phyloP scores from a whole-genome alignment of 2,797 vertebrate species.

The Cyclopterus lumpus region DNA sequence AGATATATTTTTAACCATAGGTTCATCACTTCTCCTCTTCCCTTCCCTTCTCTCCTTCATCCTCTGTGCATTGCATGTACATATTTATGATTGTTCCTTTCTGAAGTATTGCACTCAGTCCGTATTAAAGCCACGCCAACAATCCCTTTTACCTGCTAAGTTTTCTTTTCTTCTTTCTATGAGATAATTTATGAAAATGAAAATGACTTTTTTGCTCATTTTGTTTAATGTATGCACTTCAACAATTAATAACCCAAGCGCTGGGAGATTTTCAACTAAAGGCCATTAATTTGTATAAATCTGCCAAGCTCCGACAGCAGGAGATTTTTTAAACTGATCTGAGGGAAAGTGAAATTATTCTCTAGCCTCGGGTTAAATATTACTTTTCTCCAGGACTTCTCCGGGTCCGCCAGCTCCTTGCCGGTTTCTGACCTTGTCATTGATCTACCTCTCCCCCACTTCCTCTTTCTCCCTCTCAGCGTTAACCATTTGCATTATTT shows the following conservation, averaged over 20 bases:
- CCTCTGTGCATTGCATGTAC: constrained; percentile 14
- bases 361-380: constrained; percentile 88
- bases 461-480: constrained; percentile 56
- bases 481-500: constrained; percentile 69
- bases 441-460: constrained; percentile 70
- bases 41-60: not conserved
- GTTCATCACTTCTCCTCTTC: constrained; percentile 39
- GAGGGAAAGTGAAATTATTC: constrained; percentile 89
- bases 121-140: constrained; percentile 50
- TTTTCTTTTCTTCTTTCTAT: constrained; percentile 65
- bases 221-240: constrained; percentile 91
- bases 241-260: constrained; percentile 89
- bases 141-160: constrained; percentile 58
- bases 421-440: constrained; percentile 82
- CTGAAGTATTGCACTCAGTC: constrained; percentile 43
- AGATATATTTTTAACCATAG: constrained; percentile 29
- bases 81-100: constrained; percentile 51
- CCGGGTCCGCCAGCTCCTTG: constrained; percentile 63
- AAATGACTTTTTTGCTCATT: constrained; percentile 90
- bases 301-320: constrained; percentile 84
- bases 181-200: constrained; percentile 90
- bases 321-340: constrained; percentile 89
- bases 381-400: constrained; percentile 84
- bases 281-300: constrained; percentile 91
- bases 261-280: constrained; percentile 87